A percentile compares a stretch with the other conserved stretches of the same genome.
Conservation (phyloP, 2,888 invertebrate species). For the Cantharis rustica region DNA sequence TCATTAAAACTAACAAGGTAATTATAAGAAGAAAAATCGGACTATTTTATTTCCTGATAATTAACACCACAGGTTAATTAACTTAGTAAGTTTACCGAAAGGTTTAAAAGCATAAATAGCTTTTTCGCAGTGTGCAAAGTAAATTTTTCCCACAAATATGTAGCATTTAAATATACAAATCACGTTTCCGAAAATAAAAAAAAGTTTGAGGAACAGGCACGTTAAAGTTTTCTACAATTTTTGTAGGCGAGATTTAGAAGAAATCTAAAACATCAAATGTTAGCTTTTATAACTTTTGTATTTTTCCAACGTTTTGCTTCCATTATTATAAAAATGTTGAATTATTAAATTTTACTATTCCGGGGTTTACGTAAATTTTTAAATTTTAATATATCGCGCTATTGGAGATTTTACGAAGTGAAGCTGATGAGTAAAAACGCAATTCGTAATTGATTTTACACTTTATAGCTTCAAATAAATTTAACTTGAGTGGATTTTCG, state of each 20-base stretch:
- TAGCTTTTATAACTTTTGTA: neutral
- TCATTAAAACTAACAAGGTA: neutral
- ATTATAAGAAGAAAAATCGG: conserved; percentile 1
- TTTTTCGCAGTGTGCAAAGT: conserved; percentile 8
- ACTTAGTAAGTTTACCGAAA: conserved; percentile 14
- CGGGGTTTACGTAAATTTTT: neutral
- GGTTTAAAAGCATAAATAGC: neutral
- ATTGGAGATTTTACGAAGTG: neutral
- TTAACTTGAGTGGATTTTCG: conserved; percentile 14
- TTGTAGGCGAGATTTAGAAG: conserved; percentile 22
- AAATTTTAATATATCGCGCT: neutral
- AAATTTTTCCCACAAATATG: conserved; percentile 18
- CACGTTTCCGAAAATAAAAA: conserved; percentile 29
- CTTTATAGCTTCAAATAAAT: conserved; percentile 17
- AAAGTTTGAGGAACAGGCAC: conserved; percentile 19
- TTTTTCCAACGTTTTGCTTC: conserved; percentile 1
- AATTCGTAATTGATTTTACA: conserved; percentile 12
- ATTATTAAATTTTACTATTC: neutral
- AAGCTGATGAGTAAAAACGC: neutral
- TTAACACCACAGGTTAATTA: conserved; percentile 15
- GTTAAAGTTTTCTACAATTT: conserved; percentile 26
- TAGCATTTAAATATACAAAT: conserved; percentile 29
- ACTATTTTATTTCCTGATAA: conserved; percentile 7
- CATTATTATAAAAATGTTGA: neutral
- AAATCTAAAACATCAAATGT: conserved; percentile 15